Base-by-base conservation (phyloP, 2,113 vertebrate species). In the Urocolius indicus region DNA sequence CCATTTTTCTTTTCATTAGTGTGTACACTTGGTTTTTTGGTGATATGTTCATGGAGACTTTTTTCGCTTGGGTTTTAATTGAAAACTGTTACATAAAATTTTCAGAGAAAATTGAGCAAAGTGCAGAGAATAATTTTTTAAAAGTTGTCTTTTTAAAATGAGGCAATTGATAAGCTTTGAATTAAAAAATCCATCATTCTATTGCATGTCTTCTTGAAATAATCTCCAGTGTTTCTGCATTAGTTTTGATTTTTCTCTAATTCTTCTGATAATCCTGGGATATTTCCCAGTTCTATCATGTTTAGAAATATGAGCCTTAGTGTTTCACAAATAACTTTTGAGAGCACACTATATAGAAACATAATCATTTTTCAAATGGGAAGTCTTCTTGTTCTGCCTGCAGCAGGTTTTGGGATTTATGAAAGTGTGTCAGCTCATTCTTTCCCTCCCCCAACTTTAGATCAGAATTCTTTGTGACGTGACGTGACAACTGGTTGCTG, bases 81-180 rank as follows among this genome's bases (percentile, higher is more conserved):
- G 92, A 61, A 67, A 86, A 84, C 66, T 74, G 84, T 84, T 73
- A 20, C 66, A 87, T 96, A 65, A 95, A 90, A 93, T 79, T 92
- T 77, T 86, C 77, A 80, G 71, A 89, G n/a, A 89, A 92, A 87
- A 95, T 87, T 46, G 86, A 95, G 20, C n/a, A 67, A 87, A 94
- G 74, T 80, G 77, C 82, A 76, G 80, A 78, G 34, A 68, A 78
- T 54, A 95, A 74, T 54, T n/a, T n/a, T 43, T 19, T 38, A 46
- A 55, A 79, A 34, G 16, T 51, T 88, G 77, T 51, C 51, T 61
- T 75, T 95, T 94, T 62, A 87, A 96, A 97, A 87, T 16, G 8
- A 96, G 90, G 91, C 92, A 45, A 81, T 93, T 91, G 95, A 46
- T 92, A 94, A 85, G 52, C 55, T 76, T 96, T 95, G 27, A 78